phyloP scores from a whole-genome alignment of 2,113 vertebrate genomes.

The Sapajus apella region DNA sequence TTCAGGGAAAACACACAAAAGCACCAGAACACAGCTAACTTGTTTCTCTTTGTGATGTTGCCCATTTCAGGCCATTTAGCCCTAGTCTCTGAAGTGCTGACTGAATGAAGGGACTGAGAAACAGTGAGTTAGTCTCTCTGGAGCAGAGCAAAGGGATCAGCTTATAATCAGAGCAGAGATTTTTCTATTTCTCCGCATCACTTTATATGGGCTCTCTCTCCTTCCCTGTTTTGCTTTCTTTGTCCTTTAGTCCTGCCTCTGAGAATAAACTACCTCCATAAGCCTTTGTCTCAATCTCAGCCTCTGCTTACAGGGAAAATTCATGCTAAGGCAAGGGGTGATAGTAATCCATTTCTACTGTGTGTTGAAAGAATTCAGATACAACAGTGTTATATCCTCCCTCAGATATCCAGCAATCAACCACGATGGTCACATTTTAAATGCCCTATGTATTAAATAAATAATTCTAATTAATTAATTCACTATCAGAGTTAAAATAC shows the following conservation, averaged over 20 bases:
- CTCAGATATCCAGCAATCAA: neutral
- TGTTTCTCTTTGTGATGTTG: neutral
- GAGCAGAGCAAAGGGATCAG: neutral
- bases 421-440: slow-evolving; percentile 1
- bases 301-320: slow-evolving; percentile 31
- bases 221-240: neutral
- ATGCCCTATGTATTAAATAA: neutral
- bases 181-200: neutral
- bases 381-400: neutral
- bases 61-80: neutral
- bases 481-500: neutral
- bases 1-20: neutral
- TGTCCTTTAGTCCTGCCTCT: neutral
- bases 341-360: neutral
- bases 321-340: neutral
- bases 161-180: neutral
- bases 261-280: neutral
- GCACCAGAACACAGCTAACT: neutral
- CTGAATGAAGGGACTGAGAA: neutral
- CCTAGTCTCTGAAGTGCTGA: neutral
- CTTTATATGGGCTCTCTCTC: neutral
- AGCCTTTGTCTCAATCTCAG: neutral
- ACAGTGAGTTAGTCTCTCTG: neutral
- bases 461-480: slow-evolving; percentile 7
- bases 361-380: neutral